Base-by-base conservation (phyloP, 2,888 invertebrate species). In the Thereva nobilitata region DNA sequence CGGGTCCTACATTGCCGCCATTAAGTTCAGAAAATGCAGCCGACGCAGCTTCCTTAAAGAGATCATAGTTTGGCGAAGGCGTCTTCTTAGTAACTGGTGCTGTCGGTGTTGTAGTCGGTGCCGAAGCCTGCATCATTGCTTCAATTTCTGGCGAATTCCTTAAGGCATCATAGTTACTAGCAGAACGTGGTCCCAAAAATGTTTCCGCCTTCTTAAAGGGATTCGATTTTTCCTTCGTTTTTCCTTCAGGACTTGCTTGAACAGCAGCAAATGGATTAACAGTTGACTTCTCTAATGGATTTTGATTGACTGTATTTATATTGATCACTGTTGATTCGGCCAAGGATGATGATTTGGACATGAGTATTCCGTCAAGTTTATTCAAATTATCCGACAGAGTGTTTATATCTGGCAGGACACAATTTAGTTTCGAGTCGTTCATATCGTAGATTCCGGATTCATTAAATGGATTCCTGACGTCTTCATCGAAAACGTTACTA, bases 11-110 rank as follows among this genome's bases (percentile, higher is more conserved):
- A n/a, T n/a, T 40, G n/a, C 63, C 52, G 41, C 63, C 52, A n/a
- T 67, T 70, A 41, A 72, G 68, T 64, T 72, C 72, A 44, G 65
- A 68, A 59, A 72, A 72, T 40, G 69, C 70, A 35, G 69, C 69
- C 6, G 54, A 49, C 3, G 72, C 70, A 53, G 70, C 70, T 50
- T 71, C 71, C 52, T 66, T 67, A 54, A 72, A 72, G 40, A 70
- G 64, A 38, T 59, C 49, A 59, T 72, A 70, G 42, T 44, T 57
- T 49, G 64, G 56, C 38, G 52, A 50, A 4, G 52, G 56, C 45
- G 37, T 63, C 49, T 63, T 42, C 38, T 53, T 52, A 40, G 57
- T 52, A 6, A 59, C 53, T 34, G 41, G 23, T 45, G 44, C 34
- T 54, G 54, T 6, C 41, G 38, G 5, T 54, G 10, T 54, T 40